These are phyloP conservation scores for Steatocranus sp. DNA, from an alignment of 2,797 vertebrate genomes.

Conservation along the genomic window DNA sequence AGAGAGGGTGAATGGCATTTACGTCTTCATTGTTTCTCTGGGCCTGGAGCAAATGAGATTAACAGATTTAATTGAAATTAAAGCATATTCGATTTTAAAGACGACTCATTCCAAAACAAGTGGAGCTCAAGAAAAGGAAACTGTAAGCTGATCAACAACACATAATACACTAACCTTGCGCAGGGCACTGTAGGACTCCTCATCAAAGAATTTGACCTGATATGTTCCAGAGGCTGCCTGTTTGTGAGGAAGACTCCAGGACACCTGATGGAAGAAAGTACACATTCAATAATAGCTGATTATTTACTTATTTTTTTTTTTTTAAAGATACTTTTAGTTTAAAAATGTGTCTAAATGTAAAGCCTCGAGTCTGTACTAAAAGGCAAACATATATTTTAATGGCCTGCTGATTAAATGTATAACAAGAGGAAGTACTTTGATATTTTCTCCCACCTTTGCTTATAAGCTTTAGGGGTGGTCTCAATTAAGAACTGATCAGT, in stretches of 20 bases:
- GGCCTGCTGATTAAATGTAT: background rate
- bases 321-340: fast-evolving
- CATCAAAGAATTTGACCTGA: conserved; percentile 91
- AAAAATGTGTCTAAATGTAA: background rate
- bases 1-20: conserved; percentile 85
- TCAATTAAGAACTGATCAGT: background rate
- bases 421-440: background rate
- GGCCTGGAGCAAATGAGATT: conserved; percentile 70
- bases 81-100: background rate
- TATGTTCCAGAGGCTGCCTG: conserved; percentile 87
- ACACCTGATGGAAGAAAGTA: conserved; percentile 72
- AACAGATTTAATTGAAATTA: background rate
- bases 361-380: background rate
- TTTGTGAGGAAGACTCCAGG: conserved; percentile 91
- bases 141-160: background rate
- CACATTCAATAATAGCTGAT: background rate
- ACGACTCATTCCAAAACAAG: background rate
- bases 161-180: conserved; percentile 76
- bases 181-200: conserved; percentile 88
- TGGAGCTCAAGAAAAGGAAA: background rate
- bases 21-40: conserved; percentile 91
- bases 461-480: background rate
- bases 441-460: background rate
- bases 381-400: background rate
- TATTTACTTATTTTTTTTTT: background rate